Base-by-base conservation (phyloP, 2,113 vertebrate genomes). In the Potamarius usumacintae region DNA sequence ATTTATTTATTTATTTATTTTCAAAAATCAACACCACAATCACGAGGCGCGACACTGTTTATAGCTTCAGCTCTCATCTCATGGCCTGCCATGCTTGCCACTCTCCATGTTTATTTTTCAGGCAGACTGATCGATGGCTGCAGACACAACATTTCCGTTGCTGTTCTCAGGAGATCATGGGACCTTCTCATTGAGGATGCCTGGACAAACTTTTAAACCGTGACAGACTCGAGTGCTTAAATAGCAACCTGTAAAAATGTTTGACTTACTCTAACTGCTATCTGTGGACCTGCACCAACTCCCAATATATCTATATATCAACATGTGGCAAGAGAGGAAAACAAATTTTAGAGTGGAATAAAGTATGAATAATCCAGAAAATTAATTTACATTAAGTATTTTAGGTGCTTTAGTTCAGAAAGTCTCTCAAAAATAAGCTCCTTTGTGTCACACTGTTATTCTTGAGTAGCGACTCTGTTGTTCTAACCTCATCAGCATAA, bases 401-500 rank as follows among this genome's bases (percentile, higher is more conserved):
- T 7, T 77, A 50, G 1, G 85, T 22, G 72, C 62, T 83, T 34
- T 27, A 17, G 17, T 7, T 86, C 85, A 14, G 57, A n/a, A 42
- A 85, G 60, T 55, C n/a, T 77, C 12, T 74, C 57, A 83, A 74
- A 87, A 83, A 89, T 0, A 90, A 83, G 58, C 84, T 60, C 17
- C 84, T 90, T 91, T 86, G 89, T 86, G 84, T 82, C 27, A 67
- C 76, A 34, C 85, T 88, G 88, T 87, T 91, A 89, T 91, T 82
- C 82, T 89, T 87, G 85, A 82, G 78, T 76, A 89, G 72, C 76
- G 77, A 71, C 79, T 83, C 34, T 92, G 85, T 92, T 93, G 81
- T 89, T 90, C 27, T 91, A 89, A 91, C 89, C 87, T 90, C 91
- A 74, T 88, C 86, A 78, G 82, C 86, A 83, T 89, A 88, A 91